Evolutionary conservation across 2,113 vertebrate genomes (phyloP).

Genomic region (Dromiciops gliroides): DNA sequence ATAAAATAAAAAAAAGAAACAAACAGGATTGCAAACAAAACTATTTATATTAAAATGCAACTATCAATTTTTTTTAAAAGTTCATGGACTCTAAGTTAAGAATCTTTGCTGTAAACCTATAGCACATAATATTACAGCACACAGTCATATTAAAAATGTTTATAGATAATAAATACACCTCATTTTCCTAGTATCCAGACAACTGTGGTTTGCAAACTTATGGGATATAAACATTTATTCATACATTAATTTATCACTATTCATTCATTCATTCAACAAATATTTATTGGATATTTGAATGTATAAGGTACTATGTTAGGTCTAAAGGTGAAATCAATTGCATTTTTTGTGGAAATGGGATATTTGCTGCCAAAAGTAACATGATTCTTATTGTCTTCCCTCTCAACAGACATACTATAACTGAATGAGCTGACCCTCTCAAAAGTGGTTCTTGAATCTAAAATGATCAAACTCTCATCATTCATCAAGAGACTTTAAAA

Average conservation of each 20-base stretch:
- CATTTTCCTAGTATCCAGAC: neutral
- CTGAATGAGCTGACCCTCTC: conserved; percentile 4
- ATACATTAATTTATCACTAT: neutral
- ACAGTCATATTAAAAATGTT: neutral
- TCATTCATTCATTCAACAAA: neutral
- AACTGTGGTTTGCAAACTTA: neutral
- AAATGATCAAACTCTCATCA: conserved; percentile 23
- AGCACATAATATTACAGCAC: neutral
- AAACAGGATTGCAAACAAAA: neutral
- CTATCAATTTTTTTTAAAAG: neutral
- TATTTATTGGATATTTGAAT: neutral
- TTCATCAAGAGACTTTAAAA: conserved; percentile 51
- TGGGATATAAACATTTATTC: neutral
- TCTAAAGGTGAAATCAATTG: neutral
- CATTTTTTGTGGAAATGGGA: neutral
- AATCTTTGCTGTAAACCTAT: neutral
- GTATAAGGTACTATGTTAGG: neutral
- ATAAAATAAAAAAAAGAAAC: neutral
- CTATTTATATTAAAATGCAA: neutral
- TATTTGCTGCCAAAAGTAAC: neutral
- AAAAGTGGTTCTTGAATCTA: conserved; percentile 23
- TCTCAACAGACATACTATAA: conserved; percentile 16
- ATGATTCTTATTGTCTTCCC: neutral
- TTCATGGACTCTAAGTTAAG: neutral
- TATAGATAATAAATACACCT: neutral